Evolutionary conservation across 2,113 vertebrate species (phyloP).

Genomic region (Gymnocephalus cernua): DNA sequence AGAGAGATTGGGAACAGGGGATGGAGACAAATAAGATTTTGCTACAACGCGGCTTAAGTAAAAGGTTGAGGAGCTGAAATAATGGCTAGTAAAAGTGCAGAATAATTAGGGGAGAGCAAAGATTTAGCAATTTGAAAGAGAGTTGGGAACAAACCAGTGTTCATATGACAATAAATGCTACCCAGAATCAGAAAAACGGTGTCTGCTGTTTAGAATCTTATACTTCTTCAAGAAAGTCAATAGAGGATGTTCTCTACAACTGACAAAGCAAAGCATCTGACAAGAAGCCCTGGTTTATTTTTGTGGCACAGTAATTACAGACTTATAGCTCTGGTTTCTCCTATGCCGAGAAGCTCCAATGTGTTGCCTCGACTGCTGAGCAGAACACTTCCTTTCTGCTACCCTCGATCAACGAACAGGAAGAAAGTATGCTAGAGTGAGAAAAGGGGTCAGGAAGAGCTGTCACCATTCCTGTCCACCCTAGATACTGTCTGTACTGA

Average conservation of each 20-base stretch:
- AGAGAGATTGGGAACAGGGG: constrained; percentile 49
- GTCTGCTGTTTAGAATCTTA: constrained; percentile 12
- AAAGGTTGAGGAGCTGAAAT: constrained; percentile 39
- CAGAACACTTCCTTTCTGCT: constrained; percentile 55
- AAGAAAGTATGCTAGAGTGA: constrained; percentile 68
- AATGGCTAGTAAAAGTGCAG: constrained; percentile 40
- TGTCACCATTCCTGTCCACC: constrained; percentile 69
- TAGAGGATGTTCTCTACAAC: constrained; percentile 10
- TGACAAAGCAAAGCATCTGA: constrained; percentile 26
- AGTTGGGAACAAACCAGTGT: constrained; percentile 27
- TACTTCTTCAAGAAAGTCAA: constrained; percentile 10
- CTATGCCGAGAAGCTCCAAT: neutral
- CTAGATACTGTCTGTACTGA: constrained; percentile 66
- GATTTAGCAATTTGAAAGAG: constrained; percentile 18
- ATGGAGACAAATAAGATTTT: constrained; percentile 46
- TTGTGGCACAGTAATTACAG: constrained; percentile 5
- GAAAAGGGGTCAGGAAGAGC: constrained; percentile 76
- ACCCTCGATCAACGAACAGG: constrained; percentile 60
- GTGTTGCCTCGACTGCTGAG: constrained; percentile 10
- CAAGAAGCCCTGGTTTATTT: constrained; percentile 18
- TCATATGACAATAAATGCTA: constrained; percentile 16
- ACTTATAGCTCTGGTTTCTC: neutral
- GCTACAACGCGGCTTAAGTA: constrained; percentile 38
- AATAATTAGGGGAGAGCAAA: constrained; percentile 11
- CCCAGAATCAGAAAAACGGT: constrained; percentile 5